Evolutionary conservation across 2,797 vertebrate genomes (phyloP), one percentile per base, ranked within the genome.

Genomic region (Poeciliopsis gracilis): DNA sequence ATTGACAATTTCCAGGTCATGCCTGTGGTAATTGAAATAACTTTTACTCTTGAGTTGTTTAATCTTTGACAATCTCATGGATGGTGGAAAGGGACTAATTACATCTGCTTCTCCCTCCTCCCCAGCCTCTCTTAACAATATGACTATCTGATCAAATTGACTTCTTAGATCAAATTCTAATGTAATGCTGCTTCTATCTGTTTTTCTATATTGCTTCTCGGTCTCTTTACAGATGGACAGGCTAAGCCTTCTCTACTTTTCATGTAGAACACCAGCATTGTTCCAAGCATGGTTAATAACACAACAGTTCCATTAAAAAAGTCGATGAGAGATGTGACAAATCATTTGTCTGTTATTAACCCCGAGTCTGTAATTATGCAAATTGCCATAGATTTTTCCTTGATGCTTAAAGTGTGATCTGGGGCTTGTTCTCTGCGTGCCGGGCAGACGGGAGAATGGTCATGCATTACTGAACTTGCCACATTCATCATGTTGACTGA

Each of bases 401-500:
- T 96, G 96, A 96, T 93, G 94, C 96, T 95, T 95, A 95, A 96
- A 97, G 96, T 97, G 96, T 97, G 97, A 98, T 97, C 97, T 97
- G 97, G 96, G 95, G 97, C 96, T 97, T 97, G 96, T 96, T 97
- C 96, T 95, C 95, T 92, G 95, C 93, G 90, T 96, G 96, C 96
- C 96, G 97, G 97, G 96, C 96, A 94, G 97, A 97, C 96, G 96
- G 96, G 96, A 94, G 95, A 88, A 96, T 94, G 96, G 97, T 96
- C 95, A 97, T 96, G 97, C 97, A 96, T 98, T 98, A 97, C 97
- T 96, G 97, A 98, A 97, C 97, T 97, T 96, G 97, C 96, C 97
- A 97, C 98, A 98, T 99, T 98, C 97, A 99, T 99, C 98, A 99
- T 98, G 97, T 97, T 99, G 98, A 99, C 97, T 99, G 98, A 99